A percentile compares a stretch with the other conserved stretches of the same genome.
These are phyloP conservation scores for Leptopterna dolabrata DNA, from an alignment of 2,888 invertebrate species.

Conservation along the genomic window DNA sequence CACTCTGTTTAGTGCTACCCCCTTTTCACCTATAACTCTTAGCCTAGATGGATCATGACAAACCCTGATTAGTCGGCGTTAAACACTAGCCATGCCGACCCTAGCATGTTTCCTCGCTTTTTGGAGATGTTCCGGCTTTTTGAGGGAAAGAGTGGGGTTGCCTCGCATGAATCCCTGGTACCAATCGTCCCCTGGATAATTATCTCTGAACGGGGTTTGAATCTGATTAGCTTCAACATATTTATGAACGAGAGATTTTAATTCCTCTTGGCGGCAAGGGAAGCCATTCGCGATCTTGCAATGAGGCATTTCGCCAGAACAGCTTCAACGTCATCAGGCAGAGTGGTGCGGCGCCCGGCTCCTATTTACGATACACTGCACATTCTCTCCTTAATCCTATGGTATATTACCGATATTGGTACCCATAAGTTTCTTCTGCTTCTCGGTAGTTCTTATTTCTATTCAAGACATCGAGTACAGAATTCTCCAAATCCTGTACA, in stretches of 20 bases:
- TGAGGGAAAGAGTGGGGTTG: constrained; percentile 59
- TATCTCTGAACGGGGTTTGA: constrained; percentile 56
- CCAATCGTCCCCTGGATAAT: constrained; percentile 62
- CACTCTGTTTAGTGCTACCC: constrained; percentile 60
- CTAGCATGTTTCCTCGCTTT: constrained; percentile 53
- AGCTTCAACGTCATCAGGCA: no score
- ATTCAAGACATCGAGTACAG: no score
- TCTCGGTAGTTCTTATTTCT: no score
- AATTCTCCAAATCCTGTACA: no score
- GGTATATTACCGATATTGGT: no score
- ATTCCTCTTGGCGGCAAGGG: constrained; percentile 62
- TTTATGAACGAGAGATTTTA: constrained; percentile 60
- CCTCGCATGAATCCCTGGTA: constrained; percentile 55
- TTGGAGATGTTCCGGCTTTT: constrained; percentile 19
- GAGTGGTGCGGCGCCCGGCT: no score
- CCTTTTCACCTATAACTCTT: constrained; percentile 63
- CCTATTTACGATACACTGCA: no score
- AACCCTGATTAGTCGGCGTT: constrained; percentile 63
- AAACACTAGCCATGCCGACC: constrained; percentile 59
- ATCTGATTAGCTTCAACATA: constrained; percentile 1
- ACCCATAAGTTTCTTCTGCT: no score
- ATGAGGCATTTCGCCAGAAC: no score
- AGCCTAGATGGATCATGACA: constrained; percentile 62
- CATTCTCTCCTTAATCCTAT: no score
- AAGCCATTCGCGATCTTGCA: constrained; percentile 60